Evolutionary conservation across 2,888 invertebrate genomes (phyloP), one percentile per base, ranked within the genome.

Genomic region (Spisula subtruncata): DNA sequence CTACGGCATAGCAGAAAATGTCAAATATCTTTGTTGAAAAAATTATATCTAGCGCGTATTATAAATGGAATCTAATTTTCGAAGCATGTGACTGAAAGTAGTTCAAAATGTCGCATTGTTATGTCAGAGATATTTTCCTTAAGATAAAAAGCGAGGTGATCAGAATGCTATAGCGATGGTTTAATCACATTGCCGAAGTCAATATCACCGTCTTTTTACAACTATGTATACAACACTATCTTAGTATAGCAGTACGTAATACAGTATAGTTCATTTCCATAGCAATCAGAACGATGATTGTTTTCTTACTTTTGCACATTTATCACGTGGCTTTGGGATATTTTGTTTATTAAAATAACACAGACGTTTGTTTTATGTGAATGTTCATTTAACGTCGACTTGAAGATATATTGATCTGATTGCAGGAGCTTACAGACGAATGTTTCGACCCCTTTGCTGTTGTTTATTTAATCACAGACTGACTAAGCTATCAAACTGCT

Each of bases 391-490:
- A 75, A 75, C 32, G 75, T 32, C 71, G 8, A 6, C 14, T 32
- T 32, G 25, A 75, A 35, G 16, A 75, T 16, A 14, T 83, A 16
- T 60, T 54, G 60, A 56, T 83, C 35, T 56, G 20, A 75, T 20
- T 86, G 20, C 89, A 92, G 92, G 91, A 97, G 98, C 95, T 97
- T 97, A 87, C 98, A 97, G 29, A 97, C 97, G 86, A 97, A 97
- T 96, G 97, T 97, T 94, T 94, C 96, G 99, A 99, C 96, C 99
- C 98, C 25, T 99, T 98, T 97, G 98, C 99, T 32, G 98, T 99
- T 12, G 98, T 98, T 2, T 99, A 98, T 97, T 98, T 99, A 0
- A 98, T 99, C 93, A 98, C 98, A 2, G 98, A 98, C 88, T 98
- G 98, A 93, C 97, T 98, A 66, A 98, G 98, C 25, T 98, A 98